A percentile compares a stretch with the other conserved stretches of the same genome.
phyloP scores from a whole-genome alignment of 2,888 invertebrate genomes.

The Hyposoter dolosus region DNA sequence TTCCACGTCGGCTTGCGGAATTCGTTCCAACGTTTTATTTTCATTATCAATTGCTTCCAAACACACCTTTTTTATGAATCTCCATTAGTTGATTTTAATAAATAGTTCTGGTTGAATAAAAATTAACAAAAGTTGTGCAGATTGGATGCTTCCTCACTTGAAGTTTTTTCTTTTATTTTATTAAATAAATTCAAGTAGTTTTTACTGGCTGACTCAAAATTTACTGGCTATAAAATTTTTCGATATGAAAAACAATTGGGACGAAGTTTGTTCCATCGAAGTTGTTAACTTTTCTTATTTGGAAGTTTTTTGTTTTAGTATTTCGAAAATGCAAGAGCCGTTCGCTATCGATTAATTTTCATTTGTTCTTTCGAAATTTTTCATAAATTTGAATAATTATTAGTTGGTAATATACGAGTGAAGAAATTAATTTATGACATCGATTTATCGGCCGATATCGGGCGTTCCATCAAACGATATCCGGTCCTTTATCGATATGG shows the following conservation, averaged over 20 bases:
- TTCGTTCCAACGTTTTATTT: slow-evolving; percentile 11
- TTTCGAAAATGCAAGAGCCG: background rate
- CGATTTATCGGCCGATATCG: background rate
- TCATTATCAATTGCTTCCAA: background rate
- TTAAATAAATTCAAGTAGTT: background rate
- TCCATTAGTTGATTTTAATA: background rate
- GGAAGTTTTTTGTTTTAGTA: background rate
- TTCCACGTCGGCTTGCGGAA: background rate
- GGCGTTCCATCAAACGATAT: slow-evolving; percentile 12
- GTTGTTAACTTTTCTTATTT: no score
- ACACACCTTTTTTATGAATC: background rate
- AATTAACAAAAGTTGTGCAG: background rate
- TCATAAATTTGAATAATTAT: background rate
- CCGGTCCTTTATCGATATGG: slow-evolving; percentile 11
- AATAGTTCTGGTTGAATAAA: background rate
- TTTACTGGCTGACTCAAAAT: background rate
- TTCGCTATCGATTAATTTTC: background rate
- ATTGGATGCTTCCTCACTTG: background rate
- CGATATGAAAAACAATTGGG: background rate
- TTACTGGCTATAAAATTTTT: background rate
- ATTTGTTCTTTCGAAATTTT: background rate
- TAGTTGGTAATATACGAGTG: background rate
- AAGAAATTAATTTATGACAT: slow-evolving; percentile 2
- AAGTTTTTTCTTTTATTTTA: background rate
- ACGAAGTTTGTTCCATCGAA: background rate